These are phyloP conservation scores for Argentina silus DNA, from an alignment of 2,797 vertebrate species.

Conservation along the genomic window DNA sequence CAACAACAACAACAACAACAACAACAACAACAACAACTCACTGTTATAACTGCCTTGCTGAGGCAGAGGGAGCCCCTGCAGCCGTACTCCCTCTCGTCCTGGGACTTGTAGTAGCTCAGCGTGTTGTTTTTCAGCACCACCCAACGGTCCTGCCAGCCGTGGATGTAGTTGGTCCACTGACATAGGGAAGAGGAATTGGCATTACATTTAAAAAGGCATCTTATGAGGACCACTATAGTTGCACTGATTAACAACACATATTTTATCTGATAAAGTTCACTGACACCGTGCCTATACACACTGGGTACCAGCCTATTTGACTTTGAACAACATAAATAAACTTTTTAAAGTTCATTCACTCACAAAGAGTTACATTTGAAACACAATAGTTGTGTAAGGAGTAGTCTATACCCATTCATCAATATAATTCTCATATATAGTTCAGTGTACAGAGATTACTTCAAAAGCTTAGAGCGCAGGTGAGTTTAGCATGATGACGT, in stretches of 20 bases:
- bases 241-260: too few relatives aligned
- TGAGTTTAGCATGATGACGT: not conserved
- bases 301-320: too few relatives aligned
- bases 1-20: too few relatives aligned
- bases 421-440: not conserved
- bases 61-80: slow-evolving; percentile 96
- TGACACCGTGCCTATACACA: too few relatives aligned
- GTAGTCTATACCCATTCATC: not conserved
- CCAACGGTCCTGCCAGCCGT: slow-evolving; percentile 99
- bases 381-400: not conserved
- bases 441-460: not conserved
- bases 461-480: not conserved
- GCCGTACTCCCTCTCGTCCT: slow-evolving; percentile 95
- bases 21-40: slow-evolving; percentile 71
- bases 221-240: not conserved
- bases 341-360: too few relatives aligned
- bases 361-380: too few relatives aligned
- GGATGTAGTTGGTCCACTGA: slow-evolving; percentile 99
- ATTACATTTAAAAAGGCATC: not conserved
- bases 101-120: slow-evolving; percentile 97
- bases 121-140: slow-evolving; percentile 94
- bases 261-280: too few relatives aligned
- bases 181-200: slow-evolving; percentile 13
- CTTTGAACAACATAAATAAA: too few relatives aligned
- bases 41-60: slow-evolving; percentile 95